A percentile compares a stretch with the other conserved stretches of the same genome.
Conservation (phyloP, 2,113 vertebrate species). For the human region GRCh38 chr13:91557001-91557500, state of each 20-base stretch:
- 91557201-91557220: not conserved
- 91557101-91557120: not conserved
- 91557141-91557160: not conserved
- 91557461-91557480: not conserved
- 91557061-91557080: not conserved
- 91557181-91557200: not conserved
- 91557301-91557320: slow-evolving; percentile 29
- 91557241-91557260: not conserved
- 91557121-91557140: not conserved
- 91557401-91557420: not conserved
- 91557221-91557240: not conserved
- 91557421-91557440: not conserved
- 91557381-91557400: not conserved
- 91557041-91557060: not conserved
- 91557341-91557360: slow-evolving; percentile 25
- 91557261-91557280: not conserved
- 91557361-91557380: not conserved
- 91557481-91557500: not conserved
- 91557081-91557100: not conserved
- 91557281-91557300: not conserved
- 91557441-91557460: not conserved
- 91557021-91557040: not conserved
- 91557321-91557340: slow-evolving; percentile 6
- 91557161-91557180: not conserved
- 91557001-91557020: not conserved